Percentiles rank a stretch among this genome's conserved stretches.
Evolutionary conservation across 2,797 vertebrate species (phyloP).

Genomic region (Enoplosus armatus): DNA sequence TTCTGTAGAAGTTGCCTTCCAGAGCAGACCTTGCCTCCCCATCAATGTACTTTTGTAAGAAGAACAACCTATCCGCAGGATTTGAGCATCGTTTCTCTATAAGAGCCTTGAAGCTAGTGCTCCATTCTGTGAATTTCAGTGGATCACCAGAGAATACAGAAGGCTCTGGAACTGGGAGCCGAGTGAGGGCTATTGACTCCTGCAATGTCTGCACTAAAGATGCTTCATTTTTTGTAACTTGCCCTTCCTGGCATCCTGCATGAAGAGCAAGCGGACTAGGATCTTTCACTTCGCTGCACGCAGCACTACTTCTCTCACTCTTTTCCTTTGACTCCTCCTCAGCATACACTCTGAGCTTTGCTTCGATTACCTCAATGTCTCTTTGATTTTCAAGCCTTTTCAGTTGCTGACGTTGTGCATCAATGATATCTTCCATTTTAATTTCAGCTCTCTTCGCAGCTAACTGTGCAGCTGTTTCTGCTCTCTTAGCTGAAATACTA

Average conservation of each 20-base stretch:
- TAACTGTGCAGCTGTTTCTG: constrained; percentile 1
- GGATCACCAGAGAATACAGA: constrained; percentile 50
- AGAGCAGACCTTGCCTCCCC: not conserved
- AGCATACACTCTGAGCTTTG: constrained; percentile 37
- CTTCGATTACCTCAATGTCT: constrained; percentile 10
- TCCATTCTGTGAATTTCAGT: constrained; percentile 53
- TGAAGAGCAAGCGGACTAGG: not conserved
- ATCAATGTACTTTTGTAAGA: constrained; percentile 9
- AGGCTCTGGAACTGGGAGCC: constrained; percentile 23
- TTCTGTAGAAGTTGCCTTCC: constrained; percentile 28
- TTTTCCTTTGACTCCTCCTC: constrained; percentile 37
- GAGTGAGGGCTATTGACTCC: constrained; percentile 27
- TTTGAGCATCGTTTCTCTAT: constrained; percentile 37
- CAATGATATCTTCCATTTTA: not conserved
- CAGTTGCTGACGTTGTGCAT: not conserved
- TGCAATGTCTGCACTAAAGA: constrained; percentile 13
- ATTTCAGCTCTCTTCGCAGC: constrained; percentile 2
- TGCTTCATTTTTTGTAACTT: constrained; percentile 22
- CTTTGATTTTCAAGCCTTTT: constrained; percentile 16
- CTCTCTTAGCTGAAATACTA: not conserved
- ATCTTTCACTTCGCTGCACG: not conserved
- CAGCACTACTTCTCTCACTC: not conserved
- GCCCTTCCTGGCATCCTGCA: not conserved
- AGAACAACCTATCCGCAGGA: constrained; percentile 17
- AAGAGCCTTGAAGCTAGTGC: constrained; percentile 49